These are phyloP conservation scores for Drosophila macrospina DNA, from an alignment of 2,888 invertebrate species.

Conservation along the genomic window DNA sequence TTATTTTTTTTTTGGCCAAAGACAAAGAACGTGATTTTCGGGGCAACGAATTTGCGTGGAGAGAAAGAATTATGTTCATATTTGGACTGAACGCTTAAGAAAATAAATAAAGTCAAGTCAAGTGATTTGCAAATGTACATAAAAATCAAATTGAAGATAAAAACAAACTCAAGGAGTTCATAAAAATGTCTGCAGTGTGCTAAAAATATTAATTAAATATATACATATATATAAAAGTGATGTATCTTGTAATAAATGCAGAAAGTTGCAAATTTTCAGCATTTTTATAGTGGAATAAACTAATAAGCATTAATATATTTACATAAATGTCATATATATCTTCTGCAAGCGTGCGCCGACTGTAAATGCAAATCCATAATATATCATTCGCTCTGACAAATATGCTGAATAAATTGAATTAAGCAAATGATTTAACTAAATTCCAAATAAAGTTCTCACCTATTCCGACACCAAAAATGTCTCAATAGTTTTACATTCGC, in stretches of 20 bases:
- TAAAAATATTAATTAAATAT: background rate
- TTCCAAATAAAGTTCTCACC: conserved; percentile 34
- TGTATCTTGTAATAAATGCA: background rate
- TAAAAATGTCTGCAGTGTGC: conserved; percentile 17
- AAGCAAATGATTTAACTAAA: background rate
- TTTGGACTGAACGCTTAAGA: conserved; percentile 44
- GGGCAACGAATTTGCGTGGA: conserved; percentile 39
- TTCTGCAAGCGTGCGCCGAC: conserved; percentile 31
- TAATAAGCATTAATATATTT: background rate
- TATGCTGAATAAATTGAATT: conserved; percentile 25
- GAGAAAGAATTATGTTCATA: conserved; percentile 57
- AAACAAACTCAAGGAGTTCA: conserved; percentile 11
- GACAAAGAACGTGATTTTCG: conserved; percentile 76
- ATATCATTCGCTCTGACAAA: conserved; percentile 28
- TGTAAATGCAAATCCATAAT: conserved; percentile 16
- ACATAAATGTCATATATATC: conserved; percentile 12
- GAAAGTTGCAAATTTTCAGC: no score
- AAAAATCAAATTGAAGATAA: conserved; percentile 32
- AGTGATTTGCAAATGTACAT: conserved; percentile 44
- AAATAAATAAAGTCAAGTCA: conserved; percentile 56
- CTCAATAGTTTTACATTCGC: conserved; percentile 26
- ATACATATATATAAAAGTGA: background rate
- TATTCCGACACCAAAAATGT: conserved; percentile 23
- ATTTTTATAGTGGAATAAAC: no score
- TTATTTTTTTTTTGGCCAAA: conserved; percentile 31